Conservation (phyloP, 2,113 vertebrate species). For the Halcyon senegalensis region DNA sequence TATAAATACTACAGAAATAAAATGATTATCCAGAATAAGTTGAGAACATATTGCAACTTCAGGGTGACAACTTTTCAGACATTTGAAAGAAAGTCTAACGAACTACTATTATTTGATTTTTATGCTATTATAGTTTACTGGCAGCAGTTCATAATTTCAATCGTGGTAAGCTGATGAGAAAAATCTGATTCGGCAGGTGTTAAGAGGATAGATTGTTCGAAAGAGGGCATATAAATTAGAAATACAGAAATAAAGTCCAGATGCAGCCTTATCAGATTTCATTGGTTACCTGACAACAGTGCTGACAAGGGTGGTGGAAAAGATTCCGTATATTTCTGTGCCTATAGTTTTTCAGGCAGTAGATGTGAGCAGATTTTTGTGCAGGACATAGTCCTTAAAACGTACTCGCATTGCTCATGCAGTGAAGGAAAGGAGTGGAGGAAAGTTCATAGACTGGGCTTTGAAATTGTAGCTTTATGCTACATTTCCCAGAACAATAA, state of each 20-base stretch:
- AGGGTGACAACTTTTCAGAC: background rate
- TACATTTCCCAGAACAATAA: background rate
- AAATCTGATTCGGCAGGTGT: background rate
- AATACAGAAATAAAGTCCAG: background rate
- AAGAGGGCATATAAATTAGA: background rate
- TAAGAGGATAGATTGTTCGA: background rate
- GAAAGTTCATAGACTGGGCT: background rate
- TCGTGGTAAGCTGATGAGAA: background rate
- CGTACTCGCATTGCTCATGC: background rate
- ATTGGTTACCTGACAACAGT: background rate
- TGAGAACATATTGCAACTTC: background rate
- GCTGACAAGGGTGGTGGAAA: background rate
- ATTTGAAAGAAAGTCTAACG: background rate
- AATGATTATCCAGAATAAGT: background rate
- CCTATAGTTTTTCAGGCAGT: background rate
- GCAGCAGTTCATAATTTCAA: background rate
- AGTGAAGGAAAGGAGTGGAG: background rate
- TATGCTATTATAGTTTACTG: background rate
- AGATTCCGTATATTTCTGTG: background rate
- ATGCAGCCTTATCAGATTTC: background rate
- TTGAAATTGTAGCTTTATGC: background rate
- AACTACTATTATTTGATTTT: background rate
- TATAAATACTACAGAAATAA: background rate
- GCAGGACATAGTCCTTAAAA: background rate
- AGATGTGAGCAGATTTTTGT: background rate